These are phyloP conservation scores for Lepidonotus clava DNA, from an alignment of 2,888 invertebrate species.

Conservation along the genomic window DNA sequence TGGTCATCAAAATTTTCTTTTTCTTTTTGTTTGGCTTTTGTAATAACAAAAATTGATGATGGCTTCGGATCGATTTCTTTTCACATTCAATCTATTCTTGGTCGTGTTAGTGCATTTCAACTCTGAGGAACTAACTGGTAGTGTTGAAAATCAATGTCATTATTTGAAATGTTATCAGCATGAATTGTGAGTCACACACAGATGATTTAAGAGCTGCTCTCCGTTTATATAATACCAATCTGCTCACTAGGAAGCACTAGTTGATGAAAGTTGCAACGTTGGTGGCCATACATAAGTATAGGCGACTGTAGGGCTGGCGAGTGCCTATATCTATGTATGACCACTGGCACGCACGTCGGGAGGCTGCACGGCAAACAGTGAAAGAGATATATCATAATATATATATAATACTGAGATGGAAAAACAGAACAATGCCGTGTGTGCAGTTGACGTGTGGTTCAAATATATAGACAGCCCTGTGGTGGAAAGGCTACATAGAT, in stretches of 20 bases:
- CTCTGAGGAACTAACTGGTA: neutral
- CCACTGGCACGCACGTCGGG: neutral
- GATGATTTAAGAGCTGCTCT: constrained; percentile 18
- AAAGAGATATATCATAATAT: constrained; percentile 18
- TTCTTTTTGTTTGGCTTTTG: neutral
- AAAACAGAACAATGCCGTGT: too few relatives aligned
- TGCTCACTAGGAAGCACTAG: constrained; percentile 39
- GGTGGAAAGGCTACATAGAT: neutral
- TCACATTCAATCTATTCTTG: neutral
- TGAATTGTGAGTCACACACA: neutral
- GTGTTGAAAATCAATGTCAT: neutral
- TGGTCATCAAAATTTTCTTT: neutral
- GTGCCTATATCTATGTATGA: constrained; percentile 36
- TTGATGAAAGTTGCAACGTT: constrained; percentile 1
- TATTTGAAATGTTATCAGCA: too few relatives aligned
- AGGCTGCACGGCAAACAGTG: neutral
- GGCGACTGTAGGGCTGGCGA: neutral
- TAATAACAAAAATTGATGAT: neutral
- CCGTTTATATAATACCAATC: neutral
- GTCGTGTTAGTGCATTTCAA: neutral
- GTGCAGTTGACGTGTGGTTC: neutral
- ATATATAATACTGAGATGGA: too few relatives aligned
- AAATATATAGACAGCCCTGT: constrained; percentile 11
- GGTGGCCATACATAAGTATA: constrained; percentile 37
- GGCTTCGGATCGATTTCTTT: neutral